phyloP scores from a whole-genome alignment of 1,140 invertebrate species.

The Trypoxylus dichotomus region DNA sequence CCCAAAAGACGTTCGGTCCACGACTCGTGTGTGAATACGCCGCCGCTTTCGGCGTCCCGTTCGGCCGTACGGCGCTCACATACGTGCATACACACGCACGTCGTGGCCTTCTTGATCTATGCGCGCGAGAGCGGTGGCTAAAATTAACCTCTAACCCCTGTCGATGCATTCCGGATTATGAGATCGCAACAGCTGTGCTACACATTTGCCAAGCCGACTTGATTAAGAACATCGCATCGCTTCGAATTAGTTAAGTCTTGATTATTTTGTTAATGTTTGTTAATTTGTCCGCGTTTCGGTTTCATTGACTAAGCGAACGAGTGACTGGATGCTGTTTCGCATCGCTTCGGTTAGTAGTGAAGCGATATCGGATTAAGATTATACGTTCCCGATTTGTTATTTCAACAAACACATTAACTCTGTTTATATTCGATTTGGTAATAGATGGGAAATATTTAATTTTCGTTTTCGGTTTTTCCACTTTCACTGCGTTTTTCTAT shows the following conservation, averaged over 20 bases:
- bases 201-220: conserved; percentile 48
- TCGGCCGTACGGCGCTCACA: not conserved
- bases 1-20: not conserved
- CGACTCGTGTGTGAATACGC: no score
- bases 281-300: conserved; percentile 40
- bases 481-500: not conserved
- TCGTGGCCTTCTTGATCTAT: not conserved
- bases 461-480: not conserved
- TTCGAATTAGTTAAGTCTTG: conserved; percentile 46
- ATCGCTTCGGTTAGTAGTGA: not conserved
- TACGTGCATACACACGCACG: not conserved
- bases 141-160: conserved; percentile 52
- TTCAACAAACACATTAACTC: not conserved
- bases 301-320: not conserved
- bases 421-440: not conserved
- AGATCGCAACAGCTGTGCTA: conserved; percentile 48
- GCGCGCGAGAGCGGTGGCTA: conserved; percentile 35
- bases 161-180: conserved; percentile 49
- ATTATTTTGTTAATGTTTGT: conserved; percentile 50
- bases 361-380: not conserved
- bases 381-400: not conserved
- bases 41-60: not conserved
- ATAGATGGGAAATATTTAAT: not conserved
- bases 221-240: conserved; percentile 44
- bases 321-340: not conserved